Conservation (phyloP, 2,888 invertebrate species). For the Drosophila niveifrons region DNA sequence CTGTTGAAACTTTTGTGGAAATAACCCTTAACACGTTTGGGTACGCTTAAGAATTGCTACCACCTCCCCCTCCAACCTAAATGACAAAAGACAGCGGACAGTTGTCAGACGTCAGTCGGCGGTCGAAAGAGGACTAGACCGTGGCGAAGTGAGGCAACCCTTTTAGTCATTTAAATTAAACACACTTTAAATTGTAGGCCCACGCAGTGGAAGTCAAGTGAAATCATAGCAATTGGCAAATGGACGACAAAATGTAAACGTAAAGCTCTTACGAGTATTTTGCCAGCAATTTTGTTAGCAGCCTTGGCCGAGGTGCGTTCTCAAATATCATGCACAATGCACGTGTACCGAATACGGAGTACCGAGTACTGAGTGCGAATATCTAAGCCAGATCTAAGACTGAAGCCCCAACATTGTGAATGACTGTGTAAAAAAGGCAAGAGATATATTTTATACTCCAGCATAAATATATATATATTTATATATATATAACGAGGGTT, state of each 20-base stretch:
- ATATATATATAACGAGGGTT: conserved; percentile 51
- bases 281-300: neutral
- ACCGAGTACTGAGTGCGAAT: conserved; percentile 7
- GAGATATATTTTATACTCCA: conserved; percentile 57
- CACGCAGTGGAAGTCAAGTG: conserved; percentile 49
- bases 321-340: conserved; percentile 45
- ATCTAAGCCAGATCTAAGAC: conserved; percentile 29
- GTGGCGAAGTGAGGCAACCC: conserved; percentile 28
- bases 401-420: conserved; percentile 40
- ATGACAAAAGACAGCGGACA: conserved; percentile 1
- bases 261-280: conserved; percentile 22
- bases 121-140: neutral
- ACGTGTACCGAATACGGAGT: neutral
- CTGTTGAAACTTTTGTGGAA: conserved; percentile 28
- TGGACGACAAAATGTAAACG: conserved; percentile 52
- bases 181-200: conserved; percentile 68
- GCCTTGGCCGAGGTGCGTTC: conserved; percentile 26
- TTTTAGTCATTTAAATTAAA: conserved; percentile 77
- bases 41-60: conserved; percentile 9
- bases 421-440: conserved; percentile 40
- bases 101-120: neutral
- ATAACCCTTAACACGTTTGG: conserved; percentile 39
- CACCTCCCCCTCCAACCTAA: neutral
- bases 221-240: conserved; percentile 65
- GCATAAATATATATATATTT: conserved; percentile 3